Evolutionary conservation across 2,888 invertebrate genomes (phyloP), one percentile per base, ranked within the genome.

Genomic region (Zele albiditarsus): DNA sequence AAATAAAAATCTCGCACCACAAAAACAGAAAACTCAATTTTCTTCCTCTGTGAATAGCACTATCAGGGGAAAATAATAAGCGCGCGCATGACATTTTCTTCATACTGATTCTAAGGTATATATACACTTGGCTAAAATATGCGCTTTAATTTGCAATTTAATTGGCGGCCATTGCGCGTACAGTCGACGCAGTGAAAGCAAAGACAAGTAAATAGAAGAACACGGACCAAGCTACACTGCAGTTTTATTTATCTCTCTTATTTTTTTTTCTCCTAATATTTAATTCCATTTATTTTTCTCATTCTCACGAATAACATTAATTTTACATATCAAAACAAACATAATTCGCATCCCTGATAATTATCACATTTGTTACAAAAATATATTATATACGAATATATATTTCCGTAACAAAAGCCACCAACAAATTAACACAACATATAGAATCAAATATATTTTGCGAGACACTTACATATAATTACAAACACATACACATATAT

Each of bases 81-180:
- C 12, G 38, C 38, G 0, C 38, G 23, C 33, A 28, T 53, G 28
- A 33, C 27, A 28, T 63, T 65, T 46, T 49, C 28, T 38, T 38
- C 38, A 12, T 12, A 12, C 33, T 74, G 60, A 74, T 74, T 74
- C 46, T 62, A 4, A 6, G 2, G 10, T 23, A 49, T 31, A 66
- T 46, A 68, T 14, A 38, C 53, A 53, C 23, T 62, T 38, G 33
- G 16, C 6, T 74, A 74, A 74, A 74, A 70, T 66, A 71, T 70
- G 70, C 70, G 70, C n/a, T 74, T 74, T 74, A 74, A 74, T 74
- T 74, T 74, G 70, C 74, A 74, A 74, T 74, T 74, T 74, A 74
- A 74, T 70, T 74, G 70, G 28, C 28, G 28, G 42, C 63, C 33
- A 74, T 27, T 27, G 38, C 28, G 63, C 38, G 27, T 33, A 38